These are phyloP conservation scores for Orthosia incerta DNA, from an alignment of 2,888 invertebrate genomes.

Conservation along the genomic window DNA sequence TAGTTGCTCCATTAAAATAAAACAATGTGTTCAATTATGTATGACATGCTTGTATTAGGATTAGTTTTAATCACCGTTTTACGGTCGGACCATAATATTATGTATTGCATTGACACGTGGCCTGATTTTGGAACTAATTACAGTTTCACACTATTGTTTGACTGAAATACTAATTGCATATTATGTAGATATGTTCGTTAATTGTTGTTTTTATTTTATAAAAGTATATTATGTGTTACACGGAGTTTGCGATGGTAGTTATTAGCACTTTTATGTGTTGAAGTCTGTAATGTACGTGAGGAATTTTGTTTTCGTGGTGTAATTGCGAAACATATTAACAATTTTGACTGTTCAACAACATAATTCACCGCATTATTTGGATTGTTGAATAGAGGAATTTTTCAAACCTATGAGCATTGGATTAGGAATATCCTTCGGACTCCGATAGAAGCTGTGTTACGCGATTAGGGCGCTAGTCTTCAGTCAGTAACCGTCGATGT, in stretches of 20 bases:
- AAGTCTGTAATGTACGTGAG: background rate
- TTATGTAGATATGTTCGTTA: conserved; percentile 20
- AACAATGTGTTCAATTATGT: conserved; percentile 31
- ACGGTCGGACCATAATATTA: conserved; percentile 11
- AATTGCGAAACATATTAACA: background rate
- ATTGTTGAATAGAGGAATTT: background rate
- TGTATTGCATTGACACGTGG: conserved; percentile 14
- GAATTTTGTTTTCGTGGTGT: background rate
- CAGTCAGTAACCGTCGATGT: background rate
- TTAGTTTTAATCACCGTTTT: conserved; percentile 32
- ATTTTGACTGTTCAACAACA: background rate
- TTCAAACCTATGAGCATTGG: background rate
- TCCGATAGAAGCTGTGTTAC: background rate
- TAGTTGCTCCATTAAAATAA: conserved; percentile 36
- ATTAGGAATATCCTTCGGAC: background rate
- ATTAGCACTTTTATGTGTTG: background rate
- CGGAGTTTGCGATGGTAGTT: background rate
- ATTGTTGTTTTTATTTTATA: conserved; percentile 39
- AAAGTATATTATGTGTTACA: conserved; percentile 4
- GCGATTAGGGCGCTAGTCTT: background rate
- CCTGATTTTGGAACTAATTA: conserved; percentile 55
- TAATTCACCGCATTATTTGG: background rate
- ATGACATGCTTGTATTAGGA: conserved; percentile 3
- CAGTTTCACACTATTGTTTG: conserved; percentile 55
- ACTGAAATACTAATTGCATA: conserved; percentile 45